Conservation (phyloP, 2,113 vertebrate genomes). For the Oreocharis arfaki region DNA sequence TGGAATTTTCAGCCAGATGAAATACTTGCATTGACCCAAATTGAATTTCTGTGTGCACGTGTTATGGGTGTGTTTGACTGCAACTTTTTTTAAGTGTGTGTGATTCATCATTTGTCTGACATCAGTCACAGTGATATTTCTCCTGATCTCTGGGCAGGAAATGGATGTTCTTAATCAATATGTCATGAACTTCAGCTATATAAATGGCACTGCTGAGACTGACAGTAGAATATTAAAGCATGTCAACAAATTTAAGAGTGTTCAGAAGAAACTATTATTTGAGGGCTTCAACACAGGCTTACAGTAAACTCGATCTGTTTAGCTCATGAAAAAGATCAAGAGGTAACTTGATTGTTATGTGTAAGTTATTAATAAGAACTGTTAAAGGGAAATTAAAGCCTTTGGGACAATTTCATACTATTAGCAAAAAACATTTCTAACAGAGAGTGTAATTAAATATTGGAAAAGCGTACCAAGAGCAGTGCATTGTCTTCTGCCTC, state of each 20-base stretch:
- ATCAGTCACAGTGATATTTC: not conserved
- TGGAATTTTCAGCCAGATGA: not conserved
- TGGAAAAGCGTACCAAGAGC: not conserved
- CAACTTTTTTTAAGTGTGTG: not conserved
- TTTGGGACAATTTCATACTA: not conserved
- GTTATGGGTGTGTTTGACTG: not conserved
- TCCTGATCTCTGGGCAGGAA: not conserved
- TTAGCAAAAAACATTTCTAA: not conserved
- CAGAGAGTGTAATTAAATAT: not conserved
- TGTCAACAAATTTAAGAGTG: not conserved
- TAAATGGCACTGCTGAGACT: constrained; percentile 6
- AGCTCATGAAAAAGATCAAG: not conserved
- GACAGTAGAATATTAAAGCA: constrained; percentile 15
- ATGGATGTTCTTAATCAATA: constrained; percentile 43
- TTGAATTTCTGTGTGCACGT: not conserved
- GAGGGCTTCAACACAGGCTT: not conserved
- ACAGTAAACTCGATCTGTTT: not conserved
- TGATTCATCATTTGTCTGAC: constrained; percentile 5
- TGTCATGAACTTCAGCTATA: constrained; percentile 26
- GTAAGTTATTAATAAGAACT: not conserved
- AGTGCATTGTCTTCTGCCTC: not conserved
- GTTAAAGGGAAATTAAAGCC: not conserved
- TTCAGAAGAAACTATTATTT: not conserved
- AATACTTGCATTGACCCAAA: not conserved
- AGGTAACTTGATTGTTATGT: not conserved